Evolutionary conservation across 2,888 invertebrate genomes (phyloP).

Genomic region (Plagodis pulveraria): DNA sequence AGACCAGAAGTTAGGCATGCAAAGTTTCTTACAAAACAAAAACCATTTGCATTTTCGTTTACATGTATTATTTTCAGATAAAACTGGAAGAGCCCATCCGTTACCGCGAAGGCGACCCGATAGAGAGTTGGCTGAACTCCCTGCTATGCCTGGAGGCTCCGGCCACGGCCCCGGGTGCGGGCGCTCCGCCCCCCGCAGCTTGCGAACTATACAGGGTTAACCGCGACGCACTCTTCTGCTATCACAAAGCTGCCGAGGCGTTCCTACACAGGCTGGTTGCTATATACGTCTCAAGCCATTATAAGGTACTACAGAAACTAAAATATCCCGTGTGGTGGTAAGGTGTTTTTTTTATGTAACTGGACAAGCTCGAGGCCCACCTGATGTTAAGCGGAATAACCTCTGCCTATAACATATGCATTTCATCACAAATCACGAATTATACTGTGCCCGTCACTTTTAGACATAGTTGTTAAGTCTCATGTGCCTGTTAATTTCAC

Average conservation of each 20-base stretch:
- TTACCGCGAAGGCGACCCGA: slow-evolving; percentile 93
- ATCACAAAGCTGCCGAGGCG: slow-evolving; percentile 95
- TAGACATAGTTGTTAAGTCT: too few species aligned
- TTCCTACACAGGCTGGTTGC: slow-evolving; percentile 97
- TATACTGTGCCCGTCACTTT: too few species aligned
- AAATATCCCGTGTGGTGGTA: too few species aligned
- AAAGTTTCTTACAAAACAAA: too few species aligned
- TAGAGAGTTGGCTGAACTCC: slow-evolving; percentile 96
- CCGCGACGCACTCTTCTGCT: slow-evolving; percentile 97
- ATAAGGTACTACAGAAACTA: slow-evolving; percentile 93
- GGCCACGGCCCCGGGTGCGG: slow-evolving; percentile 87
- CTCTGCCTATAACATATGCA: too few species aligned
- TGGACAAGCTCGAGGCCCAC: too few species aligned
- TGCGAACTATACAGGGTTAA: slow-evolving; percentile 96
- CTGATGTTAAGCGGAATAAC: too few species aligned
- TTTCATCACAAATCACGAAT: too few species aligned
- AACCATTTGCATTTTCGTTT: too few species aligned
- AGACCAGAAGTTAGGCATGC: too few species aligned
- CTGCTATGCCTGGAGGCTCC: slow-evolving; percentile 96
- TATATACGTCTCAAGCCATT: slow-evolving; percentile 98
- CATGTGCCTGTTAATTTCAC: too few species aligned
- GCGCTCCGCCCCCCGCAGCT: slow-evolving; percentile 94
- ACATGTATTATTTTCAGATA: slow-evolving; percentile 74
- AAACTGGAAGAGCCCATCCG: slow-evolving; percentile 97
- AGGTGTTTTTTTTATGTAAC: too few species aligned